Evolutionary conservation across 2,113 vertebrate genomes (phyloP).

Genomic region (Phaethornis superciliosus): DNA sequence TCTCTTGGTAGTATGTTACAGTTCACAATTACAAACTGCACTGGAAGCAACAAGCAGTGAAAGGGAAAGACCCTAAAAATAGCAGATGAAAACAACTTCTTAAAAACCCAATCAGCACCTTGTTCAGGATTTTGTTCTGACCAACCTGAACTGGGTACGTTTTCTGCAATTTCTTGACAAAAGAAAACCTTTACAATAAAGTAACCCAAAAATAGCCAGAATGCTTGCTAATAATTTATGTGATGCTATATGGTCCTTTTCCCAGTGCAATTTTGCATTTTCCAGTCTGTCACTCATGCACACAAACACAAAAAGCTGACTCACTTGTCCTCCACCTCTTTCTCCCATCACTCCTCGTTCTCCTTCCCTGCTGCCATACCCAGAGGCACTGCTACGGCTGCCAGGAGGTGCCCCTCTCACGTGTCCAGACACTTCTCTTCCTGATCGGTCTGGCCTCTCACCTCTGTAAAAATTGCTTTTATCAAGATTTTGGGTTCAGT

Average conservation of each 20-base stretch:
- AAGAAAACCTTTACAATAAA: neutral
- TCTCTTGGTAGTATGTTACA: neutral
- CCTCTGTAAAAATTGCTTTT: slow-evolving; percentile 69
- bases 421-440: slow-evolving; percentile 86
- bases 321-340: slow-evolving; percentile 82
- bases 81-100: neutral
- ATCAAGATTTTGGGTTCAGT: slow-evolving; percentile 49
- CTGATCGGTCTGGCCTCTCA: slow-evolving; percentile 85
- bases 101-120: neutral
- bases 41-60: neutral
- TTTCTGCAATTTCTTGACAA: neutral
- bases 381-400: slow-evolving; percentile 80
- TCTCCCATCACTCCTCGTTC: slow-evolving; percentile 83
- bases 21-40: neutral
- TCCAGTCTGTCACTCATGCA: neutral
- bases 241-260: neutral
- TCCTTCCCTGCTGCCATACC: slow-evolving; percentile 83
- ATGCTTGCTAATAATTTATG: neutral
- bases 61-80: neutral
- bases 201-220: neutral
- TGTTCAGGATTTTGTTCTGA: neutral
- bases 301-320: neutral
- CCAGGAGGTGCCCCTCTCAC: slow-evolving; percentile 84
- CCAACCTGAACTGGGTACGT: neutral
- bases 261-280: neutral